Conservation (phyloP, 1,140 invertebrate species). For the Bathynomus jamesi region DNA sequence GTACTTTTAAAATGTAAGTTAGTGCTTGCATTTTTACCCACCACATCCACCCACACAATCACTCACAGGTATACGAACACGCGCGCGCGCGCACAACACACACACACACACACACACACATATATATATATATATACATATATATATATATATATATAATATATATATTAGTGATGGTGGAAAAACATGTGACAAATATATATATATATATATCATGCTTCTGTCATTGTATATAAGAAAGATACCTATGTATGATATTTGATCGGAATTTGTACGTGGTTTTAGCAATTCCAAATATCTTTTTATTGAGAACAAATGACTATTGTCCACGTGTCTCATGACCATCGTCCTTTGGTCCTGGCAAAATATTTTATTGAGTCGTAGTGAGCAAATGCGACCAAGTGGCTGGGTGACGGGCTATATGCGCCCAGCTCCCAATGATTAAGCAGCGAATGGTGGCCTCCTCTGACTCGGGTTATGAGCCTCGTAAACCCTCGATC, state of each 20-base stretch:
- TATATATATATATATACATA: neutral
- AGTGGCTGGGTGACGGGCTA: constrained; percentile 37
- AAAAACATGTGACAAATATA: neutral
- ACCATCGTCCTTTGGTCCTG: neutral
- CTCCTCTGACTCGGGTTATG: constrained; percentile 37
- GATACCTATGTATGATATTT: neutral
- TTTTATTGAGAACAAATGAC: no score
- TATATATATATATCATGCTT: neutral
- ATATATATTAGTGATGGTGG: neutral
- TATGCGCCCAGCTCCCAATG: constrained; percentile 36
- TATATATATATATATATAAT: neutral
- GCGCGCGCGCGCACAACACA: neutral
- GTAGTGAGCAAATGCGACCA: constrained; percentile 18
- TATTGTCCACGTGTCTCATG: neutral
- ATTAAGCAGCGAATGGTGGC: constrained; percentile 38
- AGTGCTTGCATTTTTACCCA: no score
- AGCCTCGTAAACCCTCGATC: constrained; percentile 37
- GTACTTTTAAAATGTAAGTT: no score
- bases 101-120: neutral
- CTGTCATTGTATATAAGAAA: neutral
- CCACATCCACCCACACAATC: no score
- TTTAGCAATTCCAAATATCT: no score
- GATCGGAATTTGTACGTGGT: no score
- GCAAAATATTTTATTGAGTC: neutral
- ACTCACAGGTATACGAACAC: no score